Percentiles rank a stretch among this genome's conserved stretches.
Evolutionary conservation across 2,888 invertebrate genomes (phyloP).

Genomic region (Callyntrura guangdongensis): DNA sequence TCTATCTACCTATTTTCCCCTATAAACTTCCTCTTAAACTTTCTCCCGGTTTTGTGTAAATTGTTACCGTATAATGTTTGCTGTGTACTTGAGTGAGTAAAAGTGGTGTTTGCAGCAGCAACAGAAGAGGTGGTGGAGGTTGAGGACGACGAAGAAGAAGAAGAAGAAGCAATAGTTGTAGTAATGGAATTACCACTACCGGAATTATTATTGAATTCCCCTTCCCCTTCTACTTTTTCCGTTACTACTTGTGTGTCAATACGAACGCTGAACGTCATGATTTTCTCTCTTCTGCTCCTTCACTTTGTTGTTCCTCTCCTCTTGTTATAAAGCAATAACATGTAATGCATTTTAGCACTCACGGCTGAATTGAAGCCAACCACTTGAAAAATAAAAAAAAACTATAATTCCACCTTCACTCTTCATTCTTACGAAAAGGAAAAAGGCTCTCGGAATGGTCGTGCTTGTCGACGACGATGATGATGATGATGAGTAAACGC

Average conservation of each 20-base stretch:
- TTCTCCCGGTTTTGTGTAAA: constrained; percentile 45
- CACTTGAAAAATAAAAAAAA: constrained; percentile 49
- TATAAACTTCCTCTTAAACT: constrained; percentile 43
- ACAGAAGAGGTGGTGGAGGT: background rate
- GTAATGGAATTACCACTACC: constrained; percentile 60
- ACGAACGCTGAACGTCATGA: constrained; percentile 17
- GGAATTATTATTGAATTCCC: constrained; percentile 60
- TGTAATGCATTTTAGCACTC: constrained; percentile 71
- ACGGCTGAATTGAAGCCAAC: constrained; percentile 30
- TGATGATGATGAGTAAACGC: background rate
- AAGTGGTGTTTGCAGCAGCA: constrained; percentile 47
- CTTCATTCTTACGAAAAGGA: constrained; percentile 27
- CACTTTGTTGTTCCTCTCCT: background rate
- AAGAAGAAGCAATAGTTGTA: constrained; percentile 12
- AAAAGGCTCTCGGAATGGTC: constrained; percentile 3
- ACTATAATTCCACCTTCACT: constrained; percentile 22
- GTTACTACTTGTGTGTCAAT: background rate
- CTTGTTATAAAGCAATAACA: constrained; percentile 63
- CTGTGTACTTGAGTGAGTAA: constrained; percentile 59
- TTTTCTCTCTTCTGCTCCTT: constrained; percentile 43
- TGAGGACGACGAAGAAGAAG: background rate
- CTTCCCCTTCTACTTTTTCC: constrained; percentile 1
- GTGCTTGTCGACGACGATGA: constrained; percentile 29
- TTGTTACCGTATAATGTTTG: constrained; percentile 65
- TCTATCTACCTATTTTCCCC: background rate